Evolutionary conservation across 2,888 invertebrate species (phyloP).

Genomic region (Fragum sueziense): DNA sequence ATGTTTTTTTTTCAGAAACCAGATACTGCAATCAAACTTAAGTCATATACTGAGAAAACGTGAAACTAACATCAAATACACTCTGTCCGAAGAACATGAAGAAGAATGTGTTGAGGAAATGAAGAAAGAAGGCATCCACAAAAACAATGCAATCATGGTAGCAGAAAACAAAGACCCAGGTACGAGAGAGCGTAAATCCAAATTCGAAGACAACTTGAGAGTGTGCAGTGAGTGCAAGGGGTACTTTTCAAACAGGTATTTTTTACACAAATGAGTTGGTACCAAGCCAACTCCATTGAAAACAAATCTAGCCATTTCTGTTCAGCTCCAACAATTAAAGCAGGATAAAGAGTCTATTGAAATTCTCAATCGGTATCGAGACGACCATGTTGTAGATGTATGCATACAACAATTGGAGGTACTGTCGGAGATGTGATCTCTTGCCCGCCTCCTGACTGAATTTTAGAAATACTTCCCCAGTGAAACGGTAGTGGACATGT

Average conservation of each 20-base stretch:
- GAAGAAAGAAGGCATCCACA: background rate
- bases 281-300: conserved; percentile 20
- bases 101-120: background rate
- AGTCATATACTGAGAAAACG: background rate
- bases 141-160: background rate
- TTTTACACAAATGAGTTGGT: conserved; percentile 29
- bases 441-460: conserved; percentile 20
- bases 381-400: conserved; percentile 33
- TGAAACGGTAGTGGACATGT: background rate
- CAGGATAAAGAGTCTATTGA: conserved; percentile 7
- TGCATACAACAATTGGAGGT: conserved; percentile 18
- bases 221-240: conserved; percentile 29
- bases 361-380: conserved; percentile 30
- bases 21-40: no score
- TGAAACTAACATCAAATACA: background rate
- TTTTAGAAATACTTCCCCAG: no score
- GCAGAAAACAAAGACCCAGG: no score
- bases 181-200: conserved; percentile 32
- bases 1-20: no score
- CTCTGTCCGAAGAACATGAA: background rate
- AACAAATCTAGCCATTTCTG: no score
- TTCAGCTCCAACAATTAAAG: conserved; percentile 8
- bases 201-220: conserved; percentile 20
- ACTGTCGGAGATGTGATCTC: conserved; percentile 33
- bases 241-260: conserved; percentile 25